Evolutionary conservation across 92 coral and sea anemone genomes (phyloP), one percentile per base, ranked within the genome.

Genomic region (Porites cylindrica): DNA sequence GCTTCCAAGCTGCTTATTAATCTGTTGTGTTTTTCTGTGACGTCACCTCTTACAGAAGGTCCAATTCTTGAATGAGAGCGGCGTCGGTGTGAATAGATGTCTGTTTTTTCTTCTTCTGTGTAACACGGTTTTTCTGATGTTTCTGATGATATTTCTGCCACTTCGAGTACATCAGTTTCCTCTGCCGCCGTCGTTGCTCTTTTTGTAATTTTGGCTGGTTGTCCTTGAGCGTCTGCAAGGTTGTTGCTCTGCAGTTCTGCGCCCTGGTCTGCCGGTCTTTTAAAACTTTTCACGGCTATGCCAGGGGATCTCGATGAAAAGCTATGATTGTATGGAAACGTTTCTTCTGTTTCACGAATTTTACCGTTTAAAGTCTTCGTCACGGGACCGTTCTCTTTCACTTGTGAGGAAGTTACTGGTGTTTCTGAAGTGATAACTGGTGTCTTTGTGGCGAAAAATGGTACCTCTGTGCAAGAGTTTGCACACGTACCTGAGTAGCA

Each of bases 71-170:
- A 8, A 10, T 11, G 32, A 59, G 51, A 76, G 68, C 47, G 12
- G 52, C 29, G 26, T 14, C 66, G 24, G 10, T 26, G 59, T 14
- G 20, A 26, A 14, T 76, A 7, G 13, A 24, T 16, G 0, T 63
- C 38, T 16, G 18, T 59, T 61, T 38, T 77, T 60, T 61, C 84
- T 66, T 60, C 82, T 29, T 65, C 23, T 67, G 19, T 19, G 47
- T 65, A 20, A 26, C 70, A 52, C n/a, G 81, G 61, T 5, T 51
- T 38, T 38, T 38, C 47, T 38, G 6, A 16, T 12, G 6, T 13
- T 43, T 71, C 8, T 38, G 47, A 71, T 53, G 23, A 71, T 17
- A 38, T 71, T 18, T 13, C 16, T 1, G 32, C 62, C 1, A 7
- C 60, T 79, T 62, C 38, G 82, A 6, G 8, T 4, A 2, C 71